phyloP scores from a whole-genome alignment of 2,888 invertebrate genomes.

The Athetis lepigone region DNA sequence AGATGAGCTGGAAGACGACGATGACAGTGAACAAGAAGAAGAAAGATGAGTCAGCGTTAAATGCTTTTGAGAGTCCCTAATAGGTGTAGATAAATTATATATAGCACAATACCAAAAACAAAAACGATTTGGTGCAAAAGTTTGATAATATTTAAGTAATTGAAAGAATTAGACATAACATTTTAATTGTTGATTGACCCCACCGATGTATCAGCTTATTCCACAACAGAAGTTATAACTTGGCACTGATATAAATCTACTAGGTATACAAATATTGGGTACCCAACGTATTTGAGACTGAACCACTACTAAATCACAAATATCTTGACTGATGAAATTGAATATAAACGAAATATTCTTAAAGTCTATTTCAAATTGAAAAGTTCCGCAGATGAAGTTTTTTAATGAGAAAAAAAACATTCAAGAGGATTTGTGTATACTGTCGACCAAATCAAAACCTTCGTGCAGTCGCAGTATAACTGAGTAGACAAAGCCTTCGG shows the following conservation, averaged over 20 bases:
- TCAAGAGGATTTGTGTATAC: neutral
- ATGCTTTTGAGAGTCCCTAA: constrained; percentile 51
- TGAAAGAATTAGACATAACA: constrained; percentile 28
- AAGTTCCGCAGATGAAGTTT: neutral
- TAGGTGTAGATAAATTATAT: constrained; percentile 65
- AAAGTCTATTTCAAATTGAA: neutral
- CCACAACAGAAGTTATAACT: constrained; percentile 10
- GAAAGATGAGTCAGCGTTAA: constrained; percentile 71
- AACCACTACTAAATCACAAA: neutral
- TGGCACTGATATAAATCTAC: constrained; percentile 3
- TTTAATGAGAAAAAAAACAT: neutral
- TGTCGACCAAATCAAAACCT: neutral
- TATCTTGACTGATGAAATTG: neutral
- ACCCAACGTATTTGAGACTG: neutral
- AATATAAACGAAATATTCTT: neutral
- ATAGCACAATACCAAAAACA: constrained; percentile 76
- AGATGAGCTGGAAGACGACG: constrained; percentile 77
- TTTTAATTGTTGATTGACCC: constrained; percentile 53
- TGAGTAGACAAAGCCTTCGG: neutral
- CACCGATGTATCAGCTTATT: constrained; percentile 57
- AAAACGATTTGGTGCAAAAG: constrained; percentile 65
- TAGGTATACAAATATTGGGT: neutral
- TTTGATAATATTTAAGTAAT: constrained; percentile 31
- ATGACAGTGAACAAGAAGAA: constrained; percentile 72
- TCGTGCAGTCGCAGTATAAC: neutral